Base-by-base conservation (phyloP, 2,888 invertebrate genomes). In the Caenorhabditis auriculariae region DNA sequence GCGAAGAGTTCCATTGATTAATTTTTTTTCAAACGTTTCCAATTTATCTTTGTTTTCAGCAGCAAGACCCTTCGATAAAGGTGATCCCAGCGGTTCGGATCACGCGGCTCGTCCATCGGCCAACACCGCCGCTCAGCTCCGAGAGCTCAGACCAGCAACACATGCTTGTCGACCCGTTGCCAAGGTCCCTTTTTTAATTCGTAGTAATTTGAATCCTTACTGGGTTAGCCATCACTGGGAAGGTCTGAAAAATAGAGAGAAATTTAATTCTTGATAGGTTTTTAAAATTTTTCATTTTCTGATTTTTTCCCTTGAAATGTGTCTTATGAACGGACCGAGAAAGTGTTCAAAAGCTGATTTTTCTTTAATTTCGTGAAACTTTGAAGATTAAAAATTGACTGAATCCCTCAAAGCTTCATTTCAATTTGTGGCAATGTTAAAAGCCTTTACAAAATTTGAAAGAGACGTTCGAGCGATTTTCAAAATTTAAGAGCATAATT, bases 31-130 rank as follows among this genome's bases (percentile, higher is more conserved):
- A n/a, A n/a, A n/a, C n/a, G n/a, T n/a, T n/a, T n/a, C n/a, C n/a
- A n/a, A n/a, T n/a, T n/a, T n/a, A 27, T 49, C n/a, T 46, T 57
- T 42, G 29, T 35, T 69, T 66, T 49, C 65, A 72, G 74, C 53
- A 58, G 15, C 53, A 60, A 50, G 75, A 71, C 61, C 73, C 75
- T 21, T 57, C 61, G 0, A 69, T 75, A 57, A 75, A 75, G 50
- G 50, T 68, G 29, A 67, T 73, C 15, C 74, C 72, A 21, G 62
- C 74, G 49, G 71, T 69, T 53, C 63, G 54, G 38, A 39, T 21
- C 32, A 42, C 46, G 19, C 42, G 44, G 24, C 12, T 17, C 60
- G 66, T 29, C 69, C 69, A 24, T 53, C 45, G 52, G 53, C 52
- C 29, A 49, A 53, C 48, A 53, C 39, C 49, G 45, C 43, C 26